Evolutionary conservation across 2,797 vertebrate species (phyloP), one percentile per base, ranked within the genome.

Genomic region (Valencia hispanica): DNA sequence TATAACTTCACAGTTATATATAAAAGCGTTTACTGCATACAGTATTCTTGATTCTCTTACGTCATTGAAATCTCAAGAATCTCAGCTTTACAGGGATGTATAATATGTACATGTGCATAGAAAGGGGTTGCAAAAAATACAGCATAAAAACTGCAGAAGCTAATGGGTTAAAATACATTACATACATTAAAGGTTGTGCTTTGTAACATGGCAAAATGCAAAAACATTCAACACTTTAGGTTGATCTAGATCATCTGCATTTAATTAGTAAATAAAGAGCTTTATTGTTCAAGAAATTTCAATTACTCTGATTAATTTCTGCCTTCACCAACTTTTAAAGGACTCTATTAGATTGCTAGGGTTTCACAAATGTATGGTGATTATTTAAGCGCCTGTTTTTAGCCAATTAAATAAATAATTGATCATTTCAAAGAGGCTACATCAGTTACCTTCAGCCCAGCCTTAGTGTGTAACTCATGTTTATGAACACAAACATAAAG

Each of bases 401-500:
- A n/a, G 5, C 39, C 12, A 4, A 27, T n/a, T n/a, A 45, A 68
- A 43, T 14, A 45, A 27, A 65, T 20, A 27, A 48, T 61, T 79
- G 0, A 70, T 25, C 39, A 39, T 30, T 9, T 71, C 34, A 1
- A 20, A 20, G 12, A 14, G 25, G 4, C 25, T 73, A 27, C 22
- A 68, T 69, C 3, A 17, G 69, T 57, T 55, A 45, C 68, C 17
- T 8, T 45, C 1, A 22, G 27, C 9, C n/a, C 30, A 8, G 45
- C 39, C 9, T 59, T n/a, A 72, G 69, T 79, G 65, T 39, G 27
- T 66, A 43, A 15, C 32, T 2, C n/a, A n/a, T 41, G 30, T 71
- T 79, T 68, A 74, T 22, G 41, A 65, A 55, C 61, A 68, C 66
- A 79, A 61, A 68, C 66, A 66, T 57, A n/a, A 0, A 3, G 2